phyloP scores from a whole-genome alignment of 2,113 vertebrate species.

The Strigops habroptila region DNA sequence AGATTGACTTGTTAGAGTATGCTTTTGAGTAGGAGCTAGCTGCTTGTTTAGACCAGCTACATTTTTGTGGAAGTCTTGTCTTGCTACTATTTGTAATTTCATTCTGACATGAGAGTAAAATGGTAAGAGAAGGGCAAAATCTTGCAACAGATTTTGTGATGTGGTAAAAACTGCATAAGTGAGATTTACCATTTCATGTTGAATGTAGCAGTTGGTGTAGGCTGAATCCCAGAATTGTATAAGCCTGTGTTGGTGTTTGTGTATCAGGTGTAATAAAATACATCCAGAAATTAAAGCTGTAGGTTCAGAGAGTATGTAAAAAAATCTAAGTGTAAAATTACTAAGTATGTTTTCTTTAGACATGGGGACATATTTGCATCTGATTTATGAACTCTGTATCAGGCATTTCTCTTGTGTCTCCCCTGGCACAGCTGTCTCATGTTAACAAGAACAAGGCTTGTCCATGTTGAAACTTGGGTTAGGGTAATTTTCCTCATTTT shows the following conservation, averaged over 20 bases:
- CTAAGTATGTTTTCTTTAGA: neutral
- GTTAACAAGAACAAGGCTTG: neutral
- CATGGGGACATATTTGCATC: neutral
- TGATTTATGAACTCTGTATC: neutral
- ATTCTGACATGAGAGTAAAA: neutral
- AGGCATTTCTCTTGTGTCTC: neutral
- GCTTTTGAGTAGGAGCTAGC: neutral
- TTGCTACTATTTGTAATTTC: neutral
- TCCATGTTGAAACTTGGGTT: neutral
- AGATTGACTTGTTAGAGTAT: neutral
- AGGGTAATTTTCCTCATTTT: neutral
- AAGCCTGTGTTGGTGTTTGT: neutral
- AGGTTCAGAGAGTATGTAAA: neutral
- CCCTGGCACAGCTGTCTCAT: neutral
- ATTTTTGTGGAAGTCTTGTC: neutral
- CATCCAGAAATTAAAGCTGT: neutral
- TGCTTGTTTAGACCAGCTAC: neutral
- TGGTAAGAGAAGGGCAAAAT: neutral
- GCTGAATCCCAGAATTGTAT: neutral
- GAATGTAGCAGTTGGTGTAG: neutral
- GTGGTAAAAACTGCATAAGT: neutral
- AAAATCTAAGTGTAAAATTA: neutral
- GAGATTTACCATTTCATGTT: neutral
- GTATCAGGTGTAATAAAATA: neutral
- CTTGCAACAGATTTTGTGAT: neutral